Conservation (phyloP, 2,888 invertebrate species). For the Volucella zonaria region DNA sequence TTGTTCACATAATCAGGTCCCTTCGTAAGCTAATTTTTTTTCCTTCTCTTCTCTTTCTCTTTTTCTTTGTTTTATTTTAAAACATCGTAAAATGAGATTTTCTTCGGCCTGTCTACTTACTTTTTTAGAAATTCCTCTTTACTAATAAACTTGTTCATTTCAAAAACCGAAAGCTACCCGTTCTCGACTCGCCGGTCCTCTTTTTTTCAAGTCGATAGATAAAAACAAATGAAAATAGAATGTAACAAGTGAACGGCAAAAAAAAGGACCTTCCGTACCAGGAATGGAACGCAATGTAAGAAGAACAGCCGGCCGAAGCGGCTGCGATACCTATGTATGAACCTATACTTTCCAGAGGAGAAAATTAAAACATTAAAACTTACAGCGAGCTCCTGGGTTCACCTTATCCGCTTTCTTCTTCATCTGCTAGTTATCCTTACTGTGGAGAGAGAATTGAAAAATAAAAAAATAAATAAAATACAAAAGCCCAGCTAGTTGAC, state of each 20-base stretch:
- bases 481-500: constrained; percentile 13
- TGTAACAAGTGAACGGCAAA: constrained; percentile 3
- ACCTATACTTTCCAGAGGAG: background rate
- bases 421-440: background rate
- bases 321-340: background rate
- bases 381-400: background rate
- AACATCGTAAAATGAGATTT: background rate
- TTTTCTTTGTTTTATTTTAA: background rate
- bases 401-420: background rate
- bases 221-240: background rate
- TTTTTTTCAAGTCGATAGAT: background rate
- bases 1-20: background rate
- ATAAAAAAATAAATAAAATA: background rate
- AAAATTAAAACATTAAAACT: constrained; percentile 15
- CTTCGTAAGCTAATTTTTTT: background rate
- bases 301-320: background rate
- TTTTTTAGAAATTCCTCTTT: background rate
- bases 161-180: background rate
- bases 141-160: constrained; percentile 20
- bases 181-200: too few species aligned
- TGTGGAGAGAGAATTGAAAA: background rate
- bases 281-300: too few species aligned
- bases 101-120: background rate
- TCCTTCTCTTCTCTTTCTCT: background rate
- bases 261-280: background rate